Conservation (phyloP, 2,113 vertebrate genomes). For the Petrocephalus microphthalmus region DNA sequence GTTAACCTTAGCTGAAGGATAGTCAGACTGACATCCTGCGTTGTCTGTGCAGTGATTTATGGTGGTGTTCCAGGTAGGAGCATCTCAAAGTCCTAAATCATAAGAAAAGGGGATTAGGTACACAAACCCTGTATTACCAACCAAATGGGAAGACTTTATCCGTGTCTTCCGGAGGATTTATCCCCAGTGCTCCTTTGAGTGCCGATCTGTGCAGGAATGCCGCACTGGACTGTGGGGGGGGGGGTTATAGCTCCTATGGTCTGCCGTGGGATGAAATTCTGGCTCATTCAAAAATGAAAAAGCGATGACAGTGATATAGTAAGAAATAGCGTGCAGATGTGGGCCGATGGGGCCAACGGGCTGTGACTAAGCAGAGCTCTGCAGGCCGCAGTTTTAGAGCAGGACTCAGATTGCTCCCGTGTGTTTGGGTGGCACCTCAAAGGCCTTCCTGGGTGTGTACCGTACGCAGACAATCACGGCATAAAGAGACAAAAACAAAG, state of each 20-base stretch:
- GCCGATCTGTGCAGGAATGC: not conserved
- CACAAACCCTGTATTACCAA: not conserved
- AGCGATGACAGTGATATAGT: not conserved
- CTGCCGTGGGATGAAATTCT: not conserved
- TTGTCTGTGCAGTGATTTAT: not conserved
- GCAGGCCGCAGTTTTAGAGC: not conserved
- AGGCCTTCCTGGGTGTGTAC: not conserved
- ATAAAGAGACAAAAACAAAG: not conserved
- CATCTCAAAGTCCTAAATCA: not conserved
- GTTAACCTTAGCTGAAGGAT: not conserved
- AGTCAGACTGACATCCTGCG: not conserved
- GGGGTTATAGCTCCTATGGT: not conserved
- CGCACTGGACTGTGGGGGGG: not conserved
- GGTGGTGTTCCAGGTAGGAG: not conserved
- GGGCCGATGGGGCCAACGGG: not conserved
- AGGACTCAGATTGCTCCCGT: slow-evolving; percentile 6
- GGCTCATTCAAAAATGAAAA: not conserved
- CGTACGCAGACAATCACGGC: not conserved
- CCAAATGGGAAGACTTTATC: not conserved
- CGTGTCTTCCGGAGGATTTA: not conserved
- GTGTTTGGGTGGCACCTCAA: not conserved
- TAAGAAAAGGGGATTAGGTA: not conserved
- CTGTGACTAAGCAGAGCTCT: not conserved
- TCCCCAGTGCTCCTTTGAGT: not conserved
- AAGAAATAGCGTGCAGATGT: not conserved